Percentiles rank a stretch among this genome's conserved stretches.
Conservation (phyloP, 2,888 invertebrate genomes). For the Spilarctia lutea region DNA sequence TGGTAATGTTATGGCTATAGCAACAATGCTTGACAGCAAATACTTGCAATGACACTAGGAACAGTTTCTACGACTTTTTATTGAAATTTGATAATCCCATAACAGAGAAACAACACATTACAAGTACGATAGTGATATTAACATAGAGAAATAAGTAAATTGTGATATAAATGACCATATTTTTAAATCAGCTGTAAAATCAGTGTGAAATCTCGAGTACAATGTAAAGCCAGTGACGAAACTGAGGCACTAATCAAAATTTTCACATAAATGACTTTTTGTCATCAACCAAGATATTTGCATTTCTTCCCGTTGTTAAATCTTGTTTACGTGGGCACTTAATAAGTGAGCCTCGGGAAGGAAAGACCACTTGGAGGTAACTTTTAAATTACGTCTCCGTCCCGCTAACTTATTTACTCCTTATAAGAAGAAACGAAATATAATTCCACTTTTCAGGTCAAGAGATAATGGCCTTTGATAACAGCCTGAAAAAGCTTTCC, state of each 20-base stretch:
- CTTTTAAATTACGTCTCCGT: conserved; percentile 82
- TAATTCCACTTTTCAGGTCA: conserved; percentile 85
- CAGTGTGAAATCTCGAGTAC: neutral
- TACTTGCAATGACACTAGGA: no score
- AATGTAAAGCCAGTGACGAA: neutral
- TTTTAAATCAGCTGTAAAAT: neutral
- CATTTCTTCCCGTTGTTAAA: conserved; percentile 62
- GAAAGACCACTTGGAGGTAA: conserved; percentile 73
- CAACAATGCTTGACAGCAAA: no score
- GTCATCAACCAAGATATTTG: conserved; percentile 61
- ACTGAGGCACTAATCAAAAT: conserved; percentile 40
- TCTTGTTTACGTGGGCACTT: conserved; percentile 66
- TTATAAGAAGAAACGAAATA: conserved; percentile 84
- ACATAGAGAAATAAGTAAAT: neutral
- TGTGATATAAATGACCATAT: neutral
- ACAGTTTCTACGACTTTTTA: no score
- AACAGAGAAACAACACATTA: no score
- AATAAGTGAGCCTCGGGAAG: conserved; percentile 64
- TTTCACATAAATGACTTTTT: conserved; percentile 53
- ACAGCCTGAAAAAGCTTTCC: conserved; percentile 85
- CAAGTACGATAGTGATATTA: neutral
- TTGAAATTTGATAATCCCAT: no score
- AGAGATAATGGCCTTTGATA: conserved; percentile 85
- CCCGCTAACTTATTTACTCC: conserved; percentile 82
- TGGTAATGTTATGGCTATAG: no score